These are phyloP conservation scores for Scomber japonicus DNA, from an alignment of 2,113 vertebrate species.

Conservation along the genomic window DNA sequence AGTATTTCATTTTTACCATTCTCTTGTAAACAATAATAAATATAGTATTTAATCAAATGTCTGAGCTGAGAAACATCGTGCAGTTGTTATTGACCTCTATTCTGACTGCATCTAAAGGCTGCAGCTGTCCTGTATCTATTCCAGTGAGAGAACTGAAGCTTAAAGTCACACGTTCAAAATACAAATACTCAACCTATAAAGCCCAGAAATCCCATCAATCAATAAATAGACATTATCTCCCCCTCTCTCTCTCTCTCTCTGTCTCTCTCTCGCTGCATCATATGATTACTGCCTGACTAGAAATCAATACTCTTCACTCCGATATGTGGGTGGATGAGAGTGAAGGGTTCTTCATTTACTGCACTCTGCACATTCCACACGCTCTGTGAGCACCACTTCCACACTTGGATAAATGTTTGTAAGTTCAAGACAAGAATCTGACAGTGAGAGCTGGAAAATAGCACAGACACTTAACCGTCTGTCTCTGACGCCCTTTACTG, in stretches of 20 bases:
- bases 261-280: neutral
- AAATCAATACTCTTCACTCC: conserved; percentile 55
- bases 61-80: neutral
- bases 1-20: no score
- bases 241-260: neutral
- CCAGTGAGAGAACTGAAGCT: neutral
- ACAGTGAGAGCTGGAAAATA: conserved; percentile 17
- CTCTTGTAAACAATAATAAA: no score
- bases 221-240: conserved; percentile 20
- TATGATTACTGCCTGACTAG: conserved; percentile 35
- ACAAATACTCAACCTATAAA: neutral
- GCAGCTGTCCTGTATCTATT: neutral
- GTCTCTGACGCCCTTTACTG: neutral
- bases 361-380: neutral
- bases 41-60: no score
- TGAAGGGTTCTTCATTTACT: conserved; percentile 1
- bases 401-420: conserved; percentile 14
- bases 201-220: conserved; percentile 1
- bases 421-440: conserved; percentile 14
- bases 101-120: neutral
- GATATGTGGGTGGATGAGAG: conserved; percentile 1
- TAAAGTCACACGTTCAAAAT: neutral
- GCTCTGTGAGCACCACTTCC: neutral
- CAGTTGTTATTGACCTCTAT: neutral
- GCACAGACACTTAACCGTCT: neutral